phyloP scores from a whole-genome alignment of 2,797 vertebrate genomes.

The Poecilia picta region DNA sequence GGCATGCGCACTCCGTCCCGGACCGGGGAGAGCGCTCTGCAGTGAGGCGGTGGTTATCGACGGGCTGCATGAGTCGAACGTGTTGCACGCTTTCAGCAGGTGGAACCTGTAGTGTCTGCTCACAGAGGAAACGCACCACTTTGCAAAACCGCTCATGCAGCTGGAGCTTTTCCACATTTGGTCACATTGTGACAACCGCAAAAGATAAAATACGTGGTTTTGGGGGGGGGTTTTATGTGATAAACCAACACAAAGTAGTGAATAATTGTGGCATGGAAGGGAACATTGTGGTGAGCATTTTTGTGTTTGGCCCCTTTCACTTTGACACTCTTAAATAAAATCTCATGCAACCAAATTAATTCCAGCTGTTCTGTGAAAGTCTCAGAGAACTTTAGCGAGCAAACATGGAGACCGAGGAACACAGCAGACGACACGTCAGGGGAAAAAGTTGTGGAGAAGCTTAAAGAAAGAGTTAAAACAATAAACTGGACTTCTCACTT shows the following conservation, averaged over 20 bases:
- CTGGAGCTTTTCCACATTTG: not conserved
- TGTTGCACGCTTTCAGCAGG: conserved; percentile 66
- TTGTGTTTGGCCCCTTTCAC: not conserved
- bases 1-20: conserved; percentile 60
- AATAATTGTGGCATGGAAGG: not conserved
- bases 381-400: not conserved
- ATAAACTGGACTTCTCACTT: not conserved
- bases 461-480: not conserved
- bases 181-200: conserved; percentile 1
- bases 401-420: not conserved
- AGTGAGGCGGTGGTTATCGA: conserved; percentile 46
- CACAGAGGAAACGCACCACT: conserved; percentile 38
- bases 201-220: not conserved
- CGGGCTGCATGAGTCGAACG: conserved; percentile 70
- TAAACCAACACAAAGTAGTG: not conserved
- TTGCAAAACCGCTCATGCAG: not conserved
- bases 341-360: not conserved
- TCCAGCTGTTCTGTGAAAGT: not conserved
- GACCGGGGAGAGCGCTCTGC: conserved; percentile 55
- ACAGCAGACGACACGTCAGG: not conserved
- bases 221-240: not conserved
- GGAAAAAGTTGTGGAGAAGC: not conserved
- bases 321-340: not conserved
- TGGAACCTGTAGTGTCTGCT: conserved; percentile 27
- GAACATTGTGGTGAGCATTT: not conserved